Evolutionary conservation across 1,140 invertebrate species (phyloP).

Genomic region (Drosophila lini): DNA sequence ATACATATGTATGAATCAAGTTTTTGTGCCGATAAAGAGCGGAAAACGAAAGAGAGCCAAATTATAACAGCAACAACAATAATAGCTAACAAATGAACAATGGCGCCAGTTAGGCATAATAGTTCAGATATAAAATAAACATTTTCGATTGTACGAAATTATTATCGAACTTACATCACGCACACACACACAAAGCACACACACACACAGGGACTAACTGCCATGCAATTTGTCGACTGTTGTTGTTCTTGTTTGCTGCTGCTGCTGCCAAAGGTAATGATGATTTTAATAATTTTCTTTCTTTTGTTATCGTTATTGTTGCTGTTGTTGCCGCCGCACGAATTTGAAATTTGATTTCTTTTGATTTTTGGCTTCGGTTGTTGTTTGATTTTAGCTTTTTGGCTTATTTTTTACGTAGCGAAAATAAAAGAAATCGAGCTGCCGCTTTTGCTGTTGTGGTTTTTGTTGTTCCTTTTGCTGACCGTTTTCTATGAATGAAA

Average conservation of each 20-base stretch:
- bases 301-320: conserved; percentile 16
- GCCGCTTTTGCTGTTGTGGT: conserved; percentile 14
- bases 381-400: conserved; percentile 27
- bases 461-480: conserved; percentile 32
- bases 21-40: conserved; percentile 18
- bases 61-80: conserved; percentile 13
- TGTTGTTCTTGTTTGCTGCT: conserved; percentile 5
- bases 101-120: conserved; percentile 36
- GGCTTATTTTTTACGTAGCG: conserved; percentile 12
- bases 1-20: background rate
- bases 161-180: conserved; percentile 45
- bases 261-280: conserved; percentile 21
- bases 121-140: conserved; percentile 24
- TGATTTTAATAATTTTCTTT: conserved; percentile 45
- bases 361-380: conserved; percentile 35
- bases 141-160: conserved; percentile 29
- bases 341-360: conserved; percentile 49
- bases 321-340: conserved; percentile 20
- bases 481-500: conserved; percentile 53
- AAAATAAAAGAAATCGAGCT: conserved; percentile 47
- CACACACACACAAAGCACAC: conserved; percentile 9
- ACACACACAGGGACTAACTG: conserved; percentile 3
- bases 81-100: conserved; percentile 24
- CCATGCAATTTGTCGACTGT: conserved; percentile 31
- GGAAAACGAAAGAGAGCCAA: conserved; percentile 33